Percentiles rank a stretch among this genome's conserved stretches.
Conservation (phyloP, 2,797 vertebrate genomes). For the Zalophus californianus region DNA sequence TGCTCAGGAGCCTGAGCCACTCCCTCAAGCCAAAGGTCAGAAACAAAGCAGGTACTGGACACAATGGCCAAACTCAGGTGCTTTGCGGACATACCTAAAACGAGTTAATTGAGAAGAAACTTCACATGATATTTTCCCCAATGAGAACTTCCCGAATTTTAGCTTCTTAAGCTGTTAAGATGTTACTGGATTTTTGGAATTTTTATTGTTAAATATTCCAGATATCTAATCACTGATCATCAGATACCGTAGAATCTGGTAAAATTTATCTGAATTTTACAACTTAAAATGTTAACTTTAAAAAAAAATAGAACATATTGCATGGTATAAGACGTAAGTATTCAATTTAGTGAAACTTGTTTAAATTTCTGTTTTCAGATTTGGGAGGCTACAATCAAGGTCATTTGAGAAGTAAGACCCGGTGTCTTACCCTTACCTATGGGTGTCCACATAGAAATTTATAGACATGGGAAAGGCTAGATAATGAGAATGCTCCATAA, state of each 20-base stretch:
- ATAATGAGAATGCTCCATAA: not conserved
- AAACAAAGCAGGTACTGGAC: not conserved
- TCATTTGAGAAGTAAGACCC: not conserved
- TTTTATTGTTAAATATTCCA: not conserved
- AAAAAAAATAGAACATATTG: not conserved
- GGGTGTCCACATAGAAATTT: not conserved
- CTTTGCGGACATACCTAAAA: not conserved
- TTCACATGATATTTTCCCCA: not conserved
- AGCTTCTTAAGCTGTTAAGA: not conserved
- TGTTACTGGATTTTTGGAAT: not conserved
- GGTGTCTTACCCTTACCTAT: not conserved
- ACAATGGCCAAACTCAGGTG: not conserved
- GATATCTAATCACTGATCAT: not conserved
- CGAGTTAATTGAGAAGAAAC: not conserved
- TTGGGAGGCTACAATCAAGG: not conserved
- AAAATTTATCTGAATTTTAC: not conserved
- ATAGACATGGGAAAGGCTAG: not conserved
- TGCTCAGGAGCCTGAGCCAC: not conserved
- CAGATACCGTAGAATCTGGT: not conserved
- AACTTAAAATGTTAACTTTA: not conserved
- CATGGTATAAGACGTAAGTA: not conserved
- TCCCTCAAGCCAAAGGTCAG: not conserved
- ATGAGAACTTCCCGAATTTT: not conserved
- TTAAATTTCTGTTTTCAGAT: slow-evolving; percentile 12
- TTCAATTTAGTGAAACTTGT: not conserved